Evolutionary conservation across 2,888 invertebrate genomes (phyloP), one percentile per base, ranked within the genome.

Genomic region (Ennomos fuscantarius): DNA sequence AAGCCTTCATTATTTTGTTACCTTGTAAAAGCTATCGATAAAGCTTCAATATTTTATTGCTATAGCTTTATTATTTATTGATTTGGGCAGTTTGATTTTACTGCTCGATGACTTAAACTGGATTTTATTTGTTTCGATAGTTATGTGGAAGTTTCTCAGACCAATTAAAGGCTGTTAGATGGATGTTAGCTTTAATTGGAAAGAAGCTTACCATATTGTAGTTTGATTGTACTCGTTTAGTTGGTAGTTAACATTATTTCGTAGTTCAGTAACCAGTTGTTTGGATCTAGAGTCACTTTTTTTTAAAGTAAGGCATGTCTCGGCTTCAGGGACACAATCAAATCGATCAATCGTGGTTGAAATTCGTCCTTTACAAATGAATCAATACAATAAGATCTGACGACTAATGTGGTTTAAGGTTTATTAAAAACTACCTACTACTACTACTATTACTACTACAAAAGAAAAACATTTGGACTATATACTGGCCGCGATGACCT

Each of bases 1-100:
- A 24, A 9, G 13, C 35, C 41, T 53, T 46, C 9, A 54, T 54
- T 47, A 47, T 54, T 37, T 36, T 10, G 42, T 47, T 15, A 24
- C 36, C 8, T 32, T 12, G 42, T 36, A 52, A 33, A 39, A 39
- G 10, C 39, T 43, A 52, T 43, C 51, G 37, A 33, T 37, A 13
- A 31, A 37, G 31, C 8, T 37, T 12, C 32, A 37, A 37, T 47
- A 39, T 37, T 47, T 47, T 37, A 37, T 47, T 47, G 10, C 13
- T 34, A 31, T 43, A 43, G 33, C 33, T 33, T 33, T 33, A 43
- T 43, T 32, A 33, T 43, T 33, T 43, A 9, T 34, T 44, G 9
- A 34, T 13, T 24, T 43, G 32, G 44, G 13, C 12, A 13, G 31
- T 8, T 34, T 9, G 13, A 13, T 33, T 32, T 41, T 24, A 24